Percentiles rank a stretch among this genome's conserved stretches.
phyloP scores from a whole-genome alignment of 2,797 vertebrate genomes.

The Bovichtus diacanthus region DNA sequence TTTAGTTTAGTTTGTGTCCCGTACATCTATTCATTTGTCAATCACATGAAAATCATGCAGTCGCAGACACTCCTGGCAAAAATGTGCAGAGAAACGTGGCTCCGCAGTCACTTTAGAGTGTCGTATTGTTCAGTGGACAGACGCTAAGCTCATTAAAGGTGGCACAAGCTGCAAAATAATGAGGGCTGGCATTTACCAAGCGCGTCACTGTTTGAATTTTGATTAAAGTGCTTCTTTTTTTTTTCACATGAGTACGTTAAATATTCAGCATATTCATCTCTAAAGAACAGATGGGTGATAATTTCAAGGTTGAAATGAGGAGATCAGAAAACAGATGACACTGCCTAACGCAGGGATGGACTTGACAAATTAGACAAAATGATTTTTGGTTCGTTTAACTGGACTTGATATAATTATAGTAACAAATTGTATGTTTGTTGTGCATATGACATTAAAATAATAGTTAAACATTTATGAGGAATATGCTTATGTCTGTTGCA shows the following conservation, averaged over 20 bases:
- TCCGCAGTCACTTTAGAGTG: constrained; percentile 44
- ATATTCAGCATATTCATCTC: constrained; percentile 18
- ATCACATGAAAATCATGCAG: constrained; percentile 55
- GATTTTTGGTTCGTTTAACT: background rate
- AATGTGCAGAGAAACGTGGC: constrained; percentile 53
- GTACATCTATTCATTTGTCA: constrained; percentile 61
- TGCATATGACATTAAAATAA: background rate
- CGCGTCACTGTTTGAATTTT: constrained; percentile 53
- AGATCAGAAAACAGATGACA: constrained; percentile 5
- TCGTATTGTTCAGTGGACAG: constrained; percentile 46
- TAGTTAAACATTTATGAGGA: background rate
- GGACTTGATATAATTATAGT: background rate
- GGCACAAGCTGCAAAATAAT: constrained; percentile 48
- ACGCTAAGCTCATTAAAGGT: constrained; percentile 61
- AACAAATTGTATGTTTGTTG: background rate
- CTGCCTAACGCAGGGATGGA: background rate
- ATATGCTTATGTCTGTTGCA: background rate
- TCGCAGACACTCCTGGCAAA: constrained; percentile 61
- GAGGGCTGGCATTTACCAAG: constrained; percentile 69
- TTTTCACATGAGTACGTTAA: constrained; percentile 6
- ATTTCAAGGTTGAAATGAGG: background rate
- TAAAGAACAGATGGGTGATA: background rate
- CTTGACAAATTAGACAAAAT: background rate
- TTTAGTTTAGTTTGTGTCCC: constrained; percentile 42
- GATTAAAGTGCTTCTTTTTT: constrained; percentile 34